Evolutionary conservation across 2,797 vertebrate species (phyloP).

Genomic region (Coccyzus lansbergi): DNA sequence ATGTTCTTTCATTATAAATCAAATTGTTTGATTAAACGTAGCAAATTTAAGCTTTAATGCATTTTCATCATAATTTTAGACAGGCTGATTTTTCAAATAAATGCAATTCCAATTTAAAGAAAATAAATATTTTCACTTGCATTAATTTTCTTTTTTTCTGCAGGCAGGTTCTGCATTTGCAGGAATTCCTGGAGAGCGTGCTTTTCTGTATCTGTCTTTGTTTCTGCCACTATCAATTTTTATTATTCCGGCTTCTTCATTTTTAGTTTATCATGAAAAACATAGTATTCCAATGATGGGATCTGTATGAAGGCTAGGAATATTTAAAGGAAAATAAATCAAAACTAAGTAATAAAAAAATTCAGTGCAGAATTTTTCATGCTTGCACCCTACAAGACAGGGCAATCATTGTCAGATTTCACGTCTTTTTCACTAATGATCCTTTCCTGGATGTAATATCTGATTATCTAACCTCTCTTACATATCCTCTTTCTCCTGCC

Average conservation of each 20-base stretch:
- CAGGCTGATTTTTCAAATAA: neutral
- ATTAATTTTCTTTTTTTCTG: neutral
- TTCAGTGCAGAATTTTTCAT: neutral
- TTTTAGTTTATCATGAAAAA: neutral
- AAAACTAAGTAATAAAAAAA: neutral
- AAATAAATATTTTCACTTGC: neutral
- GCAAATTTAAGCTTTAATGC: neutral
- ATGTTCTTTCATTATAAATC: neutral
- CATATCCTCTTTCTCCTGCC: neutral
- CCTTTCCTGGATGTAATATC: neutral
- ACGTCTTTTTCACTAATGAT: neutral
- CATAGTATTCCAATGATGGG: neutral
- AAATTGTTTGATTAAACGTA: neutral
- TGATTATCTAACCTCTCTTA: neutral
- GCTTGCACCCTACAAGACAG: neutral
- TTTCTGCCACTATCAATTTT: neutral
- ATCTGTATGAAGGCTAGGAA: neutral
- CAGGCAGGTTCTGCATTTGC: neutral
- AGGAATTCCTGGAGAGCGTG: neutral
- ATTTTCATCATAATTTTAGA: neutral
- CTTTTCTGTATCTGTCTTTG: neutral
- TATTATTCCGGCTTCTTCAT: neutral
- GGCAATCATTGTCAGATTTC: neutral
- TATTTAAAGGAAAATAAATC: neutral
- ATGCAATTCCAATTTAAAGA: too few relatives aligned